phyloP scores from a whole-genome alignment of 1,140 invertebrate genomes.

The Habropoda laboriosa region DNA sequence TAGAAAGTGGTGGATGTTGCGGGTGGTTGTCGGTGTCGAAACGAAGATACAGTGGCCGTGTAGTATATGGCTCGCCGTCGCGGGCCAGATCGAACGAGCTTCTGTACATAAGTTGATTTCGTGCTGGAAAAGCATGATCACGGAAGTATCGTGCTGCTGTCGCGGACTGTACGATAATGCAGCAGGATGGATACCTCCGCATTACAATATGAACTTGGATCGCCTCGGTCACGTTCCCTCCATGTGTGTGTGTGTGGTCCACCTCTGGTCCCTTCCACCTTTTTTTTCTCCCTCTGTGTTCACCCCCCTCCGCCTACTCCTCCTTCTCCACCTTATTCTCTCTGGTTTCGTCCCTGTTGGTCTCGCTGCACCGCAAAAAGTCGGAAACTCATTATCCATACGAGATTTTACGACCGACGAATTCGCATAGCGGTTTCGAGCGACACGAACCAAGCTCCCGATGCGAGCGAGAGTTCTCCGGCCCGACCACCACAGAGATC shows the following conservation, averaged over 20 bases:
- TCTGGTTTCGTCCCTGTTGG: neutral
- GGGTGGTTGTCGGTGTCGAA: constrained; percentile 9
- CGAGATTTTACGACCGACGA: constrained; percentile 36
- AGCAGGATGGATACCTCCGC: constrained; percentile 74
- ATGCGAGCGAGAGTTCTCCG: neutral
- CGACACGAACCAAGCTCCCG: neutral
- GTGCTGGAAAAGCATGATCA: constrained; percentile 51
- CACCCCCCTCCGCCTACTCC: constrained; percentile 36
- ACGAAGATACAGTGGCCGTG: neutral
- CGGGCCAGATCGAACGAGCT: constrained; percentile 26
- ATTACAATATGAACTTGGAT: constrained; percentile 81
- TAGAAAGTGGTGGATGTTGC: too few species aligned
- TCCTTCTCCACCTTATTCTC: constrained; percentile 51
- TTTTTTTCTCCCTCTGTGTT: constrained; percentile 56
- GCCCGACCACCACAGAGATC: too few species aligned
- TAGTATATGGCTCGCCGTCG: constrained; percentile 38
- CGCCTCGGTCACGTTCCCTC: constrained; percentile 80
- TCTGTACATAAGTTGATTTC: constrained; percentile 45
- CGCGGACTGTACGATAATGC: constrained; percentile 79
- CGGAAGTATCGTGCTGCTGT: constrained; percentile 62
- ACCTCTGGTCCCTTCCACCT: constrained; percentile 57
- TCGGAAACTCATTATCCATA: constrained; percentile 76
- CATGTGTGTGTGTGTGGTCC: constrained; percentile 80
- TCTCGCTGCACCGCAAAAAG: constrained; percentile 53
- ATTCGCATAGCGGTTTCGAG: constrained; percentile 1